Percentiles rank a stretch among this genome's conserved stretches.
Evolutionary conservation across 2,797 vertebrate species (phyloP).

Genomic region (Holocentrus rufus): DNA sequence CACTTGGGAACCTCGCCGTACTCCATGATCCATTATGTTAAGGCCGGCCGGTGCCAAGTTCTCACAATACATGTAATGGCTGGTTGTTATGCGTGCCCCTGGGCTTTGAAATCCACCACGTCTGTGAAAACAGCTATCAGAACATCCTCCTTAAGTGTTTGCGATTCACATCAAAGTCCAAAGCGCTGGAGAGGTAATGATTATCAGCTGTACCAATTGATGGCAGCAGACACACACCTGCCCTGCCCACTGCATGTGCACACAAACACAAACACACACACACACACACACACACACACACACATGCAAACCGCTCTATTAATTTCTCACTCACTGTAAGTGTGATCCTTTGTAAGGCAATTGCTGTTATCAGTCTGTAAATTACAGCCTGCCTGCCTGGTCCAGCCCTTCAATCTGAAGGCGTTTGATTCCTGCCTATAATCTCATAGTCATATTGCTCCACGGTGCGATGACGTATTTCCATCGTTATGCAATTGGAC

Average conservation of each 20-base stretch:
- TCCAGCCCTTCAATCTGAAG: constrained; percentile 54
- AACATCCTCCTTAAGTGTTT: constrained; percentile 66
- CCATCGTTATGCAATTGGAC: constrained; percentile 10
- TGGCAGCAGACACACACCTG: constrained; percentile 58
- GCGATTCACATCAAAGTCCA: constrained; percentile 69
- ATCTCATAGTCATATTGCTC: constrained; percentile 30
- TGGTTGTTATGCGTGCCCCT: constrained; percentile 14
- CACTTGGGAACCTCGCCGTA: neutral
- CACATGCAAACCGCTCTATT: constrained; percentile 1
- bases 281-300: constrained; percentile 32
- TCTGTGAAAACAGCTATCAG: constrained; percentile 69
- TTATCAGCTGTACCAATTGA: constrained; percentile 71
- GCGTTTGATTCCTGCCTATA: constrained; percentile 53
- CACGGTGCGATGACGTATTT: constrained; percentile 32
- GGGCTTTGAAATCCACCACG: constrained; percentile 46
- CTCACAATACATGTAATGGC: constrained; percentile 26
- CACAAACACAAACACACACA: constrained; percentile 28
- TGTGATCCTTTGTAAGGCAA: constrained; percentile 49
- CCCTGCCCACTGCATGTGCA: constrained; percentile 12
- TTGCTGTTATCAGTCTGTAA: constrained; percentile 58
- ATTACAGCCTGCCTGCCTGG: constrained; percentile 53
- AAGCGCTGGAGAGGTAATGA: constrained; percentile 61
- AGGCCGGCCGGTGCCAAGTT: constrained; percentile 9
- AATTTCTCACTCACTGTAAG: constrained; percentile 35
- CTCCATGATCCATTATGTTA: neutral